Evolutionary conservation across 2,113 vertebrate genomes (phyloP), one percentile per base, ranked within the genome.

Genomic region (Rhinoptilus africanus): DNA sequence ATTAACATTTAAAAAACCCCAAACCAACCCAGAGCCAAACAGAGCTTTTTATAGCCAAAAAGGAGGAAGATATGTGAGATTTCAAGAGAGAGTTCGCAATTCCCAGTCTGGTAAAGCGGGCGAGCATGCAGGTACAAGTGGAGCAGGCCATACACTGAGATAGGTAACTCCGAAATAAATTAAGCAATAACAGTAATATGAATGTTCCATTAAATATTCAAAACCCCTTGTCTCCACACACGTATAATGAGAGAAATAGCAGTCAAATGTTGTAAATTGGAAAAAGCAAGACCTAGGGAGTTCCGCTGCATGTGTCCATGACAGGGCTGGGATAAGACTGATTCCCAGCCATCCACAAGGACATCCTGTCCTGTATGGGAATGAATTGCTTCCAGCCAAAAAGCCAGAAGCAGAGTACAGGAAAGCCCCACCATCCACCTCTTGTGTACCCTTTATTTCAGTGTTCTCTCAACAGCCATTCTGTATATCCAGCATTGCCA

Each of bases 401-500:
- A 37, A 18, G 21, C 23, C 39, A 79, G 68, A 79, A 83, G 37
- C 5, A 1, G 0, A 1, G 12, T 22, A 19, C 2, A 1, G 16
- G 20, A 41, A 19, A 22, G n/a, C 19, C 20, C 30, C 48, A 14
- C 50, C 5, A 0, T 32, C n/a, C 22, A 18, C 13, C 8, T 73
- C 60, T 59, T 85, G 12, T 62, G 41, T 53, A 28, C 17, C 5
- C 32, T 91, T 73, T 66, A 34, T 66, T 76, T 82, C 19, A 37
- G 17, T 27, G 30, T 67, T 91, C 32, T 14, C 32, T 87, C 54
- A 43, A 30, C 27, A 57, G 22, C 7, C 14, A 3, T 71, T 89
- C 75, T 32, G 39, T 39, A 71, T 37, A 62, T 4, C 26, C 14
- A 41, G 18, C 21, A 20, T 34, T 62, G 41, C 50, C 32, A 85